phyloP scores from a whole-genome alignment of 1,140 invertebrate genomes.

The Papilio glaucus region DNA sequence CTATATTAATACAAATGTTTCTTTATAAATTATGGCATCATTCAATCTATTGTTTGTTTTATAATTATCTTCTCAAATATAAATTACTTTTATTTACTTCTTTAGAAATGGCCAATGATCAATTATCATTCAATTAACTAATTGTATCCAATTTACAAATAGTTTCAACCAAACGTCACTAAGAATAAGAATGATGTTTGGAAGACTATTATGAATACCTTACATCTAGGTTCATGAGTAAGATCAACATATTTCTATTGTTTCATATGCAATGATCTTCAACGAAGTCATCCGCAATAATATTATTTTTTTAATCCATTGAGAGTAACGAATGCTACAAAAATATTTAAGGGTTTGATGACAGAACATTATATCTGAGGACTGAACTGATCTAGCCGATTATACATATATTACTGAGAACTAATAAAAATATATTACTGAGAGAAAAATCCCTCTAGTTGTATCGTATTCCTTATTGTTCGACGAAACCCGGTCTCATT shows the following conservation, averaged over 20 bases:
- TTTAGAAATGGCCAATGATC: background rate
- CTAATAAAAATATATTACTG: background rate
- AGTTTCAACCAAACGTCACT: conserved; percentile 7
- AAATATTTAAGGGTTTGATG: background rate
- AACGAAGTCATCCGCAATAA: background rate
- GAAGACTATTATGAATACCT: conserved; percentile 20
- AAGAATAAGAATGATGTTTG: conserved; percentile 13
- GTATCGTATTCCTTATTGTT: background rate
- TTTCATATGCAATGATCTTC: background rate
- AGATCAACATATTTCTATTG: conserved; percentile 24
- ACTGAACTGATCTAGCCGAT: too few species aligned
- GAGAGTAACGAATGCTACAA: background rate
- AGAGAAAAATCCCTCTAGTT: background rate
- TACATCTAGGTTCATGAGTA: conserved; percentile 19
- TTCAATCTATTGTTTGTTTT: conserved; percentile 12
- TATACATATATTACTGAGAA: too few species aligned
- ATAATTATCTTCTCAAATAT: background rate
- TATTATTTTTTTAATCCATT: conserved; percentile 7
- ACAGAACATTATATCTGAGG: too few species aligned
- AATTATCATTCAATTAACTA: background rate
- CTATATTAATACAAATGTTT: too few species aligned
- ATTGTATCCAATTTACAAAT: conserved; percentile 5
- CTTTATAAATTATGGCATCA: background rate
- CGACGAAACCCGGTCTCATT: background rate
- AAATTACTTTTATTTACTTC: background rate